These are phyloP conservation scores for Coelopa frigida DNA, from an alignment of 1,140 invertebrate genomes.

Conservation along the genomic window DNA sequence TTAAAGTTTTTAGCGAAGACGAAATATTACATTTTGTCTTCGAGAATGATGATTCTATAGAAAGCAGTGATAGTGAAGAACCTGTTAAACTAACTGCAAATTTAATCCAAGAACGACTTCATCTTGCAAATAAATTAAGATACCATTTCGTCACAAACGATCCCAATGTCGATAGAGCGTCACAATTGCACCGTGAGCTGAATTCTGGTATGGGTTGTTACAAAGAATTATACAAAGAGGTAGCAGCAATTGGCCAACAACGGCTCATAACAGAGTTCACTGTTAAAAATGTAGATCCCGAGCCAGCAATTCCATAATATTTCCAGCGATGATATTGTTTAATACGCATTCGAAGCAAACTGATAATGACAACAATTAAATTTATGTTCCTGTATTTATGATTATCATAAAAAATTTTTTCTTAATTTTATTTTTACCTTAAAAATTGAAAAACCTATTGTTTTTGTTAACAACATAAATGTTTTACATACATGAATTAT, in stretches of 20 bases:
- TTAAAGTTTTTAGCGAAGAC: constrained; percentile 12
- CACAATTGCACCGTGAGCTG: constrained; percentile 13
- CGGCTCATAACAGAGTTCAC: constrained; percentile 12
- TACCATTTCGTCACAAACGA: constrained; percentile 12
- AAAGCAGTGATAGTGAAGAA: constrained; percentile 10
- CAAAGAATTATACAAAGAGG: constrained; percentile 10
- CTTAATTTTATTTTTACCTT: constrained; percentile 9
- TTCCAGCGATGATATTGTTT: constrained; percentile 8
- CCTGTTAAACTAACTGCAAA: constrained; percentile 11
- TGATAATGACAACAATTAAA: constrained; percentile 8
- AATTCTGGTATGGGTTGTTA: constrained; percentile 13
- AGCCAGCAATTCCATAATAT: constrained; percentile 10
- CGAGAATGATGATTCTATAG: constrained; percentile 7
- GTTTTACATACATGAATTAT: too few relatives aligned
- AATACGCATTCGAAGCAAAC: constrained; percentile 6
- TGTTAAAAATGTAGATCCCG: constrained; percentile 13
- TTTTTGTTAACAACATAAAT: constrained; percentile 5
- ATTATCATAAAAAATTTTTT: too few relatives aligned
- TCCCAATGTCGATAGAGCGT: constrained; percentile 13
- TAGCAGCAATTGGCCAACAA: constrained; percentile 13
- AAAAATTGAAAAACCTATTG: constrained; percentile 8
- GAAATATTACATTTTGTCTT: constrained; percentile 7
- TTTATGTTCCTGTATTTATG: constrained; percentile 8
- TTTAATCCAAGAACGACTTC: constrained; percentile 14
- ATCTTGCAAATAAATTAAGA: constrained; percentile 11